phyloP scores from a whole-genome alignment of 2,113 vertebrate genomes.

The Meriones unguiculatus region DNA sequence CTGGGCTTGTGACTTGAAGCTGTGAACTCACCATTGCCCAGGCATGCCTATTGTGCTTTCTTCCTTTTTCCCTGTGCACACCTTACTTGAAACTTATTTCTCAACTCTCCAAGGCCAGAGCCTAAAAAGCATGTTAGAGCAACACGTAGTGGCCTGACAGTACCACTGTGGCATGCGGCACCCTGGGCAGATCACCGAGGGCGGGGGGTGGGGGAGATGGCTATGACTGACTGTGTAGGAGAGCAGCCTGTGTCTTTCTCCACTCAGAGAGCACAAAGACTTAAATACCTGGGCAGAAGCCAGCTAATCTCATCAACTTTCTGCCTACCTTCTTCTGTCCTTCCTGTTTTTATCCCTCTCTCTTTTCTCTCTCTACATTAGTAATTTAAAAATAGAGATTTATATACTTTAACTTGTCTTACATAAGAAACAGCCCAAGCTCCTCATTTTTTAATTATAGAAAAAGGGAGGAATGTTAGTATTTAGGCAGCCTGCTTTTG shows the following conservation, averaged over 20 bases:
- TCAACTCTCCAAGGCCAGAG: background rate
- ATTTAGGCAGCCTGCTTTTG: too few species aligned
- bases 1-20: background rate
- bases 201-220: background rate
- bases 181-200: background rate
- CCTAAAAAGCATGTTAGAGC: background rate
- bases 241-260: background rate
- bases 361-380: too few species aligned
- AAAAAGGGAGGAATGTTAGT: too few species aligned
- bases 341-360: fast-evolving
- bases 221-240: background rate
- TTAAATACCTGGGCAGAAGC: background rate
- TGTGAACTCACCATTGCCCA: background rate
- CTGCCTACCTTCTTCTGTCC: too few species aligned
- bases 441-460: too few species aligned
- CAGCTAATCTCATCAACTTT: background rate
- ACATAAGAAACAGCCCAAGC: too few species aligned
- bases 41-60: background rate
- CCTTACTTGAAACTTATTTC: background rate
- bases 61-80: background rate
- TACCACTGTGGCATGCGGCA: background rate
- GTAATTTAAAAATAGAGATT: background rate
- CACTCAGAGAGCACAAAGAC: background rate
- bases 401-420: too few species aligned
- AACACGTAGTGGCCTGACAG: background rate